These are phyloP conservation scores for Timandra comae DNA, from an alignment of 2,888 invertebrate species.

Conservation along the genomic window DNA sequence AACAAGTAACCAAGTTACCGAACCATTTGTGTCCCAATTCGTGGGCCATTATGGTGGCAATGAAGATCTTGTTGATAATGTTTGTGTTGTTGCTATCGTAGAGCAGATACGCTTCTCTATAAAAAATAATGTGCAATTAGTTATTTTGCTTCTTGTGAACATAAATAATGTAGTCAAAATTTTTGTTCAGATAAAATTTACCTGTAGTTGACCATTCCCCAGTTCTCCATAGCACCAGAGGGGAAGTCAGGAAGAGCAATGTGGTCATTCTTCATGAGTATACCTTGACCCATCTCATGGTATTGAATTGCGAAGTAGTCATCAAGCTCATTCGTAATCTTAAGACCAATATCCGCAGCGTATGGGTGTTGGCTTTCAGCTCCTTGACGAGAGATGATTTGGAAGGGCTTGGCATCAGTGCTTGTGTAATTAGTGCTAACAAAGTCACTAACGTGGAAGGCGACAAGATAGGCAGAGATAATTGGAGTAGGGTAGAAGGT, in stretches of 20 bases:
- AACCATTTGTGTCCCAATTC: constrained; percentile 92
- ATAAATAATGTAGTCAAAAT: too few relatives aligned
- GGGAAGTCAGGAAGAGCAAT: constrained; percentile 87
- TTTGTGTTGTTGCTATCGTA: constrained; percentile 63
- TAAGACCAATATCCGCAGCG: constrained; percentile 63
- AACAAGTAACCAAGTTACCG: constrained; percentile 85
- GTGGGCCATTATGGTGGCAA: constrained; percentile 81
- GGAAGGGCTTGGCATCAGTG: constrained; percentile 43
- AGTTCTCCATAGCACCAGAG: constrained; percentile 90
- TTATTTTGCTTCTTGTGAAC: too few relatives aligned
- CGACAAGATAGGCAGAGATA: constrained; percentile 90
- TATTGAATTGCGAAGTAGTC: constrained; percentile 75
- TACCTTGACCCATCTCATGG: constrained; percentile 72
- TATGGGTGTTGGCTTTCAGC: constrained; percentile 52
- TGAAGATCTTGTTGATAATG: constrained; percentile 60
- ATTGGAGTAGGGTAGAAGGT: constrained; percentile 76
- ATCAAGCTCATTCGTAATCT: constrained; percentile 69
- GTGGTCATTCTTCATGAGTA: constrained; percentile 78
- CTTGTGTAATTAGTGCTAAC: constrained; percentile 43
- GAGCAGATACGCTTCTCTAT: constrained; percentile 69
- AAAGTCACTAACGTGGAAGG: constrained; percentile 89
- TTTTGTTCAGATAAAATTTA: too few relatives aligned
- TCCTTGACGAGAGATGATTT: constrained; percentile 60
- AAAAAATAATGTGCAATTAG: too few relatives aligned
- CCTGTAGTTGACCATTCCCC: constrained; percentile 89